Evolutionary conservation across 2,113 vertebrate genomes (phyloP).

Genomic region (Cnemophilus loriae): DNA sequence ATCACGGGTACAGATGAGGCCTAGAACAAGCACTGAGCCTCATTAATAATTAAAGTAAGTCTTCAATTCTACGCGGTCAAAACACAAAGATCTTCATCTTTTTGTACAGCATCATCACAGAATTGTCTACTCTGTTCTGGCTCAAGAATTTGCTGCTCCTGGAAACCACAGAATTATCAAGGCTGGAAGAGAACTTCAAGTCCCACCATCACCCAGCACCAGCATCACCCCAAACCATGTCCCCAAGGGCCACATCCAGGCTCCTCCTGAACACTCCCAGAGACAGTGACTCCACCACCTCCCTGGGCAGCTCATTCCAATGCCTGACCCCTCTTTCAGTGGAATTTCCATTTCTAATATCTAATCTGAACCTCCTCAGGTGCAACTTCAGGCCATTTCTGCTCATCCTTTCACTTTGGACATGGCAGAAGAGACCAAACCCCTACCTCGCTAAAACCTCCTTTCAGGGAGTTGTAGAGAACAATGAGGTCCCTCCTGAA

Average conservation of each 20-base stretch:
- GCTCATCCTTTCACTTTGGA: neutral
- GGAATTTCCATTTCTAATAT: neutral
- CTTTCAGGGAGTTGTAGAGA: neutral
- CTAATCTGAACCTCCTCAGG: neutral
- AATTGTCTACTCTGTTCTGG: neutral
- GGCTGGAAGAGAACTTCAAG: neutral
- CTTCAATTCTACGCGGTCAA: neutral
- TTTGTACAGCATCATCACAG: neutral
- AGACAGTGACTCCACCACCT: neutral
- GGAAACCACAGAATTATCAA: neutral
- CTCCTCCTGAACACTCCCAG: neutral
- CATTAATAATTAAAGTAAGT: neutral
- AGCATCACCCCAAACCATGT: neutral
- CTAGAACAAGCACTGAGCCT: neutral
- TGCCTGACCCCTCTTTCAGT: rapidly evolving
- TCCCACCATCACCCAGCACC: neutral
- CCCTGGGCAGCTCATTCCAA: neutral
- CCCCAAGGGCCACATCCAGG: neutral
- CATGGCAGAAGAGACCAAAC: rapidly evolving
- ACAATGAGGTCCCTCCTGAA: neutral
- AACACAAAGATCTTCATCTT: neutral
- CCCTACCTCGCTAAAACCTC: rapidly evolving
- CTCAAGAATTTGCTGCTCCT: neutral
- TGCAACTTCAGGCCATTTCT: neutral
- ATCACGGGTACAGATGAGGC: neutral